Percentiles rank a stretch among this genome's conserved stretches.
These are phyloP conservation scores for Arvicanthis niloticus DNA, from an alignment of 2,113 vertebrate species.

Conservation along the genomic window DNA sequence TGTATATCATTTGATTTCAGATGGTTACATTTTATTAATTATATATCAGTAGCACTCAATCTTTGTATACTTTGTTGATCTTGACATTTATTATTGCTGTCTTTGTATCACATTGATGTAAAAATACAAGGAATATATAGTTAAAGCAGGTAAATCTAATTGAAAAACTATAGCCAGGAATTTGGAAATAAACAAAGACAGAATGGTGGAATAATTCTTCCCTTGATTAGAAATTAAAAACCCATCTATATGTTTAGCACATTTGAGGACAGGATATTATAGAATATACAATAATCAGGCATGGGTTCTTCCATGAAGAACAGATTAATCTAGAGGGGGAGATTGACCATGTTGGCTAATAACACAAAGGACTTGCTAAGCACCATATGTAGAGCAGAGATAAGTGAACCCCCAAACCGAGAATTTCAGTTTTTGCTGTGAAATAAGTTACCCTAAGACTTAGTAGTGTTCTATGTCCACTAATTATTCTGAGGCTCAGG, in stretches of 20 bases:
- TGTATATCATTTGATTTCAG: not conserved
- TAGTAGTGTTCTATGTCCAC: not conserved
- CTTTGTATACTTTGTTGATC: not conserved
- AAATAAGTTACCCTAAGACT: not conserved
- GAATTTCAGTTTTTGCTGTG: not conserved
- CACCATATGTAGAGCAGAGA: not conserved
- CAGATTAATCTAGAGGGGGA: not conserved
- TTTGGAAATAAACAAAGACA: constrained; percentile 26
- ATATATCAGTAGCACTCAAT: not conserved
- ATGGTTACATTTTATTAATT: not conserved
- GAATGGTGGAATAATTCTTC: constrained; percentile 9
- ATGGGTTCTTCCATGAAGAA: not conserved
- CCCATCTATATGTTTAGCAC: constrained; percentile 1
- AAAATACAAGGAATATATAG: not conserved
- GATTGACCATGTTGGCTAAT: not conserved
- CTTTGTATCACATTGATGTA: not conserved
- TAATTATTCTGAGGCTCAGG: not conserved
- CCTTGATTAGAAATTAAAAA: constrained; percentile 7
- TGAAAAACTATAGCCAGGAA: not conserved
- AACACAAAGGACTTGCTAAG: constrained; percentile 13
- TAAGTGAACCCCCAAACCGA: not conserved
- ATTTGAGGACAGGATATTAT: not conserved
- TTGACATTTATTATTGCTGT: constrained; percentile 9
- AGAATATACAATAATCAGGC: not conserved
- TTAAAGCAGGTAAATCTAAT: constrained; percentile 11